phyloP scores from a whole-genome alignment of 2,797 vertebrate genomes.

The Odontamblyopus rebecca region DNA sequence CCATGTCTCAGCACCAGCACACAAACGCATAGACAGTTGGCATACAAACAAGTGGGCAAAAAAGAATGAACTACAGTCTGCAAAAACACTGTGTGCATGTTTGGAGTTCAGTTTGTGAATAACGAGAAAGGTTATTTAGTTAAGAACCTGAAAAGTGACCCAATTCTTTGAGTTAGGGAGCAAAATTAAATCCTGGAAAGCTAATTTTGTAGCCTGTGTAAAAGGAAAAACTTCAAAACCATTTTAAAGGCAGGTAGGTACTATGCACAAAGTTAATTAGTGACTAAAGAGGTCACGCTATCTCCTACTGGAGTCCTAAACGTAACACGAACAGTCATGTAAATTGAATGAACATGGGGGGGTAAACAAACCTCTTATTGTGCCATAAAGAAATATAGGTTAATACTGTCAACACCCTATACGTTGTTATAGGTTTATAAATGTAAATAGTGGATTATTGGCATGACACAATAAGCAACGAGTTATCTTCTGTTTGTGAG shows the following conservation, averaged over 20 bases:
- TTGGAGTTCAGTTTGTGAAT: constrained; percentile 5
- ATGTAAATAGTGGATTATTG: constrained; percentile 13
- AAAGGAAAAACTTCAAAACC: neutral
- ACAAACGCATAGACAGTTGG: neutral
- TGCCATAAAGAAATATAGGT: constrained; percentile 26
- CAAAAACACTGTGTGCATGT: constrained; percentile 53
- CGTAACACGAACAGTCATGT: constrained; percentile 7
- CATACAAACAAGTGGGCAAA: constrained; percentile 37
- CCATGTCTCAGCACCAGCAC: constrained; percentile 11
- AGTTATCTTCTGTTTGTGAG: neutral
- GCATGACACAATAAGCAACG: neutral
- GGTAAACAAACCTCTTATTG: neutral
- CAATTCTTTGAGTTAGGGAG: constrained; percentile 34
- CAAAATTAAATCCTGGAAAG: constrained; percentile 19
- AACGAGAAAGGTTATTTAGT: constrained; percentile 18
- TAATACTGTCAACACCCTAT: constrained; percentile 36
- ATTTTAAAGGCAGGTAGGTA: constrained; percentile 5
- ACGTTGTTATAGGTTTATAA: constrained; percentile 6
- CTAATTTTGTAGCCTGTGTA: constrained; percentile 21
- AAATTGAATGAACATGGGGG: neutral
- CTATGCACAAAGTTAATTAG: neutral
- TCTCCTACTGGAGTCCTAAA: neutral
- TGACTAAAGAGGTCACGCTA: neutral
- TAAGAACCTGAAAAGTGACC: constrained; percentile 34
- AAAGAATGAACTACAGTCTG: constrained; percentile 43